Conservation (phyloP, 1,140 invertebrate species). For the Paraescarpia echinospica region DNA sequence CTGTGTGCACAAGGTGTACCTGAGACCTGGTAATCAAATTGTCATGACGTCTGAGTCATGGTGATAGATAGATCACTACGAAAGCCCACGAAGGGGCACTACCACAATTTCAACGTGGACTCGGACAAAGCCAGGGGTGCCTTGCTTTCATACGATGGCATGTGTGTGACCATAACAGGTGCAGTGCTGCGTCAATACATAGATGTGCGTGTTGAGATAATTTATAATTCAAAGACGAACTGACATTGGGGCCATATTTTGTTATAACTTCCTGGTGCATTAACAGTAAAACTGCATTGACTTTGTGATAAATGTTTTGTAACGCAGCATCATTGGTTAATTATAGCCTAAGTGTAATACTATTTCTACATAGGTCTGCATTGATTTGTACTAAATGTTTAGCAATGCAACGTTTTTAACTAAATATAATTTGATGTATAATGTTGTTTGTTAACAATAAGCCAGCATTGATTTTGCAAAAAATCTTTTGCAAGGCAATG, state of each 20-base stretch:
- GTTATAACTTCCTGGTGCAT: neutral
- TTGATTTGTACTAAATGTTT: too few relatives aligned
- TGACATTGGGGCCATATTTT: neutral
- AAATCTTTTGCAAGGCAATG: neutral
- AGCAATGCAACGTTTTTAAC: too few relatives aligned
- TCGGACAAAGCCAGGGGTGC: neutral
- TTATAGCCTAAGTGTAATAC: neutral
- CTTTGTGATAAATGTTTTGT: neutral
- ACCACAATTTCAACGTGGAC: neutral
- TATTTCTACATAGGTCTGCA: too few relatives aligned
- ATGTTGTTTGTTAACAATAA: neutral
- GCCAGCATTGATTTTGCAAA: neutral
- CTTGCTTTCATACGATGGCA: neutral
- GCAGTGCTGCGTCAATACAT: neutral
- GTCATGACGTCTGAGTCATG: too few relatives aligned
- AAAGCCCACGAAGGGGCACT: too few relatives aligned
- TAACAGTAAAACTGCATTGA: neutral
- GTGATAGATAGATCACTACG: too few relatives aligned
- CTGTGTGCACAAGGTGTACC: too few relatives aligned
- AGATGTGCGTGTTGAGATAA: neutral
- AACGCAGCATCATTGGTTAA: neutral
- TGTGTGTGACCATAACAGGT: neutral
- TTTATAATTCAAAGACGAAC: neutral
- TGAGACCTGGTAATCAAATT: too few relatives aligned
- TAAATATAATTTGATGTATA: too few relatives aligned